Evolutionary conservation across 2,888 invertebrate species (phyloP).

Genomic region (Lithosia quadra): DNA sequence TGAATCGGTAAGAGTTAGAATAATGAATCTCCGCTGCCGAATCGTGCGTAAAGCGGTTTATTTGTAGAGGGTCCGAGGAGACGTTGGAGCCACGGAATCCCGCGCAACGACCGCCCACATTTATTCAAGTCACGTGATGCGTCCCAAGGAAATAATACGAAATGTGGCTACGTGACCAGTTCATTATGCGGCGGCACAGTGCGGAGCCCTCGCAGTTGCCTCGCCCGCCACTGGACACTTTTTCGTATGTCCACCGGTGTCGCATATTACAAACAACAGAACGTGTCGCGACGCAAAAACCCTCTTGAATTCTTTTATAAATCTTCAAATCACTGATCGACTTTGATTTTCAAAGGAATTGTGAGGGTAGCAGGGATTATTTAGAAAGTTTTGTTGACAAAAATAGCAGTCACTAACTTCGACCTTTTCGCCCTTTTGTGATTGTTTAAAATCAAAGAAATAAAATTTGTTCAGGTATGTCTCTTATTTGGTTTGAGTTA

Average conservation of each 20-base stretch:
- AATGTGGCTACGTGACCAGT: slow-evolving; percentile 87
- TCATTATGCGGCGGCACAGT: slow-evolving; percentile 83
- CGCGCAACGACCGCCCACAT: slow-evolving; percentile 68
- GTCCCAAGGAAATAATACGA: slow-evolving; percentile 87
- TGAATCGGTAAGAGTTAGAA: slow-evolving; percentile 81
- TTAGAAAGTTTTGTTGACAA: slow-evolving; percentile 14
- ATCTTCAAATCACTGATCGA: slow-evolving; percentile 40
- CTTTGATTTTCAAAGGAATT: slow-evolving; percentile 25
- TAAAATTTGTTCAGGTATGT: slow-evolving; percentile 7
- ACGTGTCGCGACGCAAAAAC: slow-evolving; percentile 64
- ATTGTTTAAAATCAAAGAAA: slow-evolving; percentile 16
- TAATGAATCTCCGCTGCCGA: slow-evolving; percentile 84
- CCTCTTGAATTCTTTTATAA: slow-evolving; percentile 63
- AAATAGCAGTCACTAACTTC: slow-evolving; percentile 3
- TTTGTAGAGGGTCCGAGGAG: slow-evolving; percentile 83
- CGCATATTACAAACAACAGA: slow-evolving; percentile 70
- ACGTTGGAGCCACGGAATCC: slow-evolving; percentile 68
- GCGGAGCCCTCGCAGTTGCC: slow-evolving; percentile 70
- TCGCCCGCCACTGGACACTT: slow-evolving; percentile 54
- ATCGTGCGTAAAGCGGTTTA: slow-evolving; percentile 86
- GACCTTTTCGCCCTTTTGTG: slow-evolving; percentile 1
- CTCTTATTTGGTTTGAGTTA: slow-evolving; percentile 10
- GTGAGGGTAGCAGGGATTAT: slow-evolving; percentile 9
- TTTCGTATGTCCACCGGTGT: slow-evolving; percentile 54
- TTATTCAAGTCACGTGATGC: slow-evolving; percentile 86